phyloP scores from a whole-genome alignment of 2,888 invertebrate species.

The Eupithecia vulgata region DNA sequence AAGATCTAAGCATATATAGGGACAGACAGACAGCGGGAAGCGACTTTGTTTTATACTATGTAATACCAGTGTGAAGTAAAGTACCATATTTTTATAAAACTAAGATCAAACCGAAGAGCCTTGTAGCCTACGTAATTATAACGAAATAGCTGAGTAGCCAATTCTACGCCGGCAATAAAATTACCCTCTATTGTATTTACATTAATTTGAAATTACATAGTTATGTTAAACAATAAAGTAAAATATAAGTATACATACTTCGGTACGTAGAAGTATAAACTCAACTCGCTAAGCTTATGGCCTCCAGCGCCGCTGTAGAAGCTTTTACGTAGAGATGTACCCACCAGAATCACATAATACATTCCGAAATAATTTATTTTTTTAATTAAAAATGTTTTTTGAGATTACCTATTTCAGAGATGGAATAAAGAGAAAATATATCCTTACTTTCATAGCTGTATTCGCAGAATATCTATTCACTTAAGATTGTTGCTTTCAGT shows the following conservation, averaged over 20 bases:
- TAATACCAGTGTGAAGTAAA: no score
- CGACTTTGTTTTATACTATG: no score
- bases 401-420: neutral
- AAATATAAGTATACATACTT: neutral
- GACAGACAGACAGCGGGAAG: no score
- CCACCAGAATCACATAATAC: neutral
- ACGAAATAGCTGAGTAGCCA: neutral
- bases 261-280: neutral
- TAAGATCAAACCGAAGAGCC: no score
- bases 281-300: conserved; percentile 12
- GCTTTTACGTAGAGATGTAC: conserved; percentile 19
- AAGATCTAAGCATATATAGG: no score
- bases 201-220: neutral
- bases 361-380: neutral
- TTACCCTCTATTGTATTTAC: neutral
- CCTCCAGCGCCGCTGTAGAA: conserved; percentile 12
- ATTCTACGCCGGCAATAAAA: neutral
- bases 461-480: neutral
- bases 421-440: neutral
- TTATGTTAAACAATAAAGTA: neutral
- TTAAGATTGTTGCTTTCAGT: neutral
- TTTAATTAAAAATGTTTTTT: neutral
- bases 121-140: no score
- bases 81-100: neutral
- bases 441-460: neutral